Percentiles rank a stretch among this genome's conserved stretches.
phyloP scores from a whole-genome alignment of 2,888 invertebrate species.

The Sussaba pulchella region DNA sequence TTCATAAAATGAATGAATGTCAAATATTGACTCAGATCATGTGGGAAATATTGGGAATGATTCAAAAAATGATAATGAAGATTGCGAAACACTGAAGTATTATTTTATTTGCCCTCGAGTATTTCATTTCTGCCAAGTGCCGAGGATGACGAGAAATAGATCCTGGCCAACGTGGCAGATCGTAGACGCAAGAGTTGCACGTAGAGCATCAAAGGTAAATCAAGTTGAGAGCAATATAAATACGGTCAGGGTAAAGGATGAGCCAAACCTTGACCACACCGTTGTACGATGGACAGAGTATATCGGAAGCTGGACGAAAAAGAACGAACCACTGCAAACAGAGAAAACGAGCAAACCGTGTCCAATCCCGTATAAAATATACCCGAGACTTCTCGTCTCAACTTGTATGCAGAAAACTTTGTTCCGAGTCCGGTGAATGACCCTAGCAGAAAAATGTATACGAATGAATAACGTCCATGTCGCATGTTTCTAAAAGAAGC shows the following conservation, averaged over 20 bases:
- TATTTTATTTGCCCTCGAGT: not conserved
- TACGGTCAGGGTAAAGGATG: constrained; percentile 10
- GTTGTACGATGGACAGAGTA: constrained; percentile 46
- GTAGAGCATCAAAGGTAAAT: constrained; percentile 5
- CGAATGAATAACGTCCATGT: not conserved
- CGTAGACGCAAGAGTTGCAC: not conserved
- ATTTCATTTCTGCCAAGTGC: not conserved
- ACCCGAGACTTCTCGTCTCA: constrained; percentile 16
- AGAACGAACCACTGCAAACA: not conserved
- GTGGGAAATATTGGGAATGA: too few species aligned
- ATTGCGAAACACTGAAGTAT: not conserved
- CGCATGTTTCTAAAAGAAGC: not conserved
- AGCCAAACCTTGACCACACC: constrained; percentile 50
- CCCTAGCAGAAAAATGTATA: constrained; percentile 6
- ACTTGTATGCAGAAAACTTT: constrained; percentile 50
- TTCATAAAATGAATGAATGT: too few species aligned
- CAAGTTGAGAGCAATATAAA: not conserved
- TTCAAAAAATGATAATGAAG: too few species aligned
- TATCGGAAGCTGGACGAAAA: constrained; percentile 41
- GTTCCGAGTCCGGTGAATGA: constrained; percentile 36
- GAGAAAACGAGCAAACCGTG: not conserved
- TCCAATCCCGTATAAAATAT: constrained; percentile 53
- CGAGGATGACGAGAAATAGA: constrained; percentile 42
- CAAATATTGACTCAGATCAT: too few species aligned
- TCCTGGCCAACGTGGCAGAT: constrained; percentile 48